Base-by-base conservation (phyloP, 2,113 vertebrate genomes). In the Numenius arquata region DNA sequence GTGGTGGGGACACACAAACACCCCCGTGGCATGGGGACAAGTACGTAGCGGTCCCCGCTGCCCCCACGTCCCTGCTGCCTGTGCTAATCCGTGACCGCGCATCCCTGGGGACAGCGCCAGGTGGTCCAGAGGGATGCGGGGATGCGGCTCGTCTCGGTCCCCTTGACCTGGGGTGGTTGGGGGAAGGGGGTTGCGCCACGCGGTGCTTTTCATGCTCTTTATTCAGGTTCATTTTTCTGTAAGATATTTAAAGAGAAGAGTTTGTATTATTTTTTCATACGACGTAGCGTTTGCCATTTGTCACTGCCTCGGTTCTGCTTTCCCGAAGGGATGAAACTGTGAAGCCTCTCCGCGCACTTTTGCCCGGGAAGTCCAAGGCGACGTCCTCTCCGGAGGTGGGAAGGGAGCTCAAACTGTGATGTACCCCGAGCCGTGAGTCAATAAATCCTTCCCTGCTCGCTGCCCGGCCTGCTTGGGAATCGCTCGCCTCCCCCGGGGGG, bases 251-350 rank as follows among this genome's bases (percentile, higher is more conserved):
- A 98, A 98, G 98, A 98, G 91, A 98, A 98, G 97, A 98, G 97
- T 98, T 98, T 97, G 97, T 98, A 98, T 98, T 98, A 98, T 98
- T 98, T 98, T 98, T 98, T 98, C 98, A 98, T 97, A 98, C 61
- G 12, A 97, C 36, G 97, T 97, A 97, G 96, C 91, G 91, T 95
- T 97, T 97, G 90, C 95, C 96, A 93, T 95, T 96, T 95, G 90
- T 98, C 98, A 97, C 97, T 97, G 98, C 98, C 97, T 98, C 97
- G 96, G 97, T 98, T 98, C 95, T 97, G 97, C 98, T 97, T 98
- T 97, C 94, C 95, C 75, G 34, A 97, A 96, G 95, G 96, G 96
- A 97, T 98, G 96, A 97, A 98, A 98, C 98, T 98, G 98, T 98
- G 98, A 98, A 97, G 97, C 97, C 89, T 97, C 97, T 98, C 97